A percentile compares a stretch with the other conserved stretches of the same genome.
Conservation (phyloP, 2,113 vertebrate species). For the Hystrix brachyura region DNA sequence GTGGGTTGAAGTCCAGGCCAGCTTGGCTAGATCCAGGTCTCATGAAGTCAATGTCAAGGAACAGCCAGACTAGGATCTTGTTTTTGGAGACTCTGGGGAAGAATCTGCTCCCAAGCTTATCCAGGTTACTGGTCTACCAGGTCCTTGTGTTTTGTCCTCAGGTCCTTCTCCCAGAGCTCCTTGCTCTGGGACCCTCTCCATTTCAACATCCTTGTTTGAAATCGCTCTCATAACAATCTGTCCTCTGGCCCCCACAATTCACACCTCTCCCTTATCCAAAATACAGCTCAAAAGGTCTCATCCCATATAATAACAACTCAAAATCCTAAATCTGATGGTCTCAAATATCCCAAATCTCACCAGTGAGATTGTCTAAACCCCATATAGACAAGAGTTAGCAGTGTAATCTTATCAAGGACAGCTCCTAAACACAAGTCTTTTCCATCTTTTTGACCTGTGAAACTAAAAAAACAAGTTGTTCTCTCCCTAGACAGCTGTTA, state of each 20-base stretch:
- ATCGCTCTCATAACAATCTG: background rate
- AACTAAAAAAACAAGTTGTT: background rate
- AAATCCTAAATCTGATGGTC: conserved; percentile 3
- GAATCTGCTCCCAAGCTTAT: background rate
- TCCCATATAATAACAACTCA: background rate
- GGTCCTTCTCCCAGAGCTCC: background rate
- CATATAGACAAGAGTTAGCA: background rate
- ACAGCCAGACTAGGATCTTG: background rate
- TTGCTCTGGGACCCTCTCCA: background rate
- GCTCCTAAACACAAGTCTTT: background rate
- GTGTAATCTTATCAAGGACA: background rate
- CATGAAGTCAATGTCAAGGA: background rate
- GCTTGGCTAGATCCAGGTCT: background rate
- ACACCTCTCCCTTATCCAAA: background rate
- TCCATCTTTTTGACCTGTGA: background rate
- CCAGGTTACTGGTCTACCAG: background rate
- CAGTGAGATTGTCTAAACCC: conserved; percentile 29
- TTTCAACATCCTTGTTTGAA: background rate
- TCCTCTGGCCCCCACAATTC: background rate
- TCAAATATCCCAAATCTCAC: conserved; percentile 18
- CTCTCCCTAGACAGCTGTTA: no score
- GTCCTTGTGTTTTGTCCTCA: background rate
- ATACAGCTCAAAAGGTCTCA: background rate
- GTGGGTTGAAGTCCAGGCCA: background rate
- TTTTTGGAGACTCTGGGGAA: background rate